Base-by-base conservation (phyloP, 2,797 vertebrate species). In the Taenioides sp. region DNA sequence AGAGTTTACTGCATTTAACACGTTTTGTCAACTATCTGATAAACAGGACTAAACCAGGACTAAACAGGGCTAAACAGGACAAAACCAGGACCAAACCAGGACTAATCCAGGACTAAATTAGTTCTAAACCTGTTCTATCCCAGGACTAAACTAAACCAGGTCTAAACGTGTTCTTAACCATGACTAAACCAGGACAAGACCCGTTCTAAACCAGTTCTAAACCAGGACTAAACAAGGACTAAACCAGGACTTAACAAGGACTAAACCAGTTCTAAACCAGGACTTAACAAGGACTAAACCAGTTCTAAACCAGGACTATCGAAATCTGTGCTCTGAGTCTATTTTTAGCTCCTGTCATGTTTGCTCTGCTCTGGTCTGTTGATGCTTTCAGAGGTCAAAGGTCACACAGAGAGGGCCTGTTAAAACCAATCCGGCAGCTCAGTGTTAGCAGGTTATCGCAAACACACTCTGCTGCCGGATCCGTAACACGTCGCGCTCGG, bases 371-470 rank as follows among this genome's bases (percentile, higher is more conserved):
- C 25, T 59, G 58, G 4, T 31, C 4, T 61, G 59, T 37, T 69
- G 65, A 14, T 78, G 66, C 73, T 69, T 70, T 71, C 75, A 31
- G 25, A 65, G 72, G 18, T 40, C 10, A 37, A 14, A 61, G 59
- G 17, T 58, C 40, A n/a, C 28, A 2, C 55, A 55, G 47, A 1
- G 40, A 5, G 7, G 25, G 34, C 54, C 0, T 1, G 57, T 71
- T 27, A 63, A 77, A 81, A 77, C 74, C 66, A 49, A 37, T 5
- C 6, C 22, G 34, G 17, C 17, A 14, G 67, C 58, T 20, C 28
- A 0, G 28, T 34, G 28, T 11, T 62, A 37, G 60, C 28, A 37
- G 60, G 60, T 62, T 62, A 62, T 62, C 60, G 20, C 60, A 40
- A 62, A 62, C 28, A 14, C 18, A 1, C 31, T 62, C 28, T 62